Evolutionary conservation across 2,888 invertebrate genomes (phyloP), one percentile per base, ranked within the genome.

Genomic region (Ethmia dodecea): DNA sequence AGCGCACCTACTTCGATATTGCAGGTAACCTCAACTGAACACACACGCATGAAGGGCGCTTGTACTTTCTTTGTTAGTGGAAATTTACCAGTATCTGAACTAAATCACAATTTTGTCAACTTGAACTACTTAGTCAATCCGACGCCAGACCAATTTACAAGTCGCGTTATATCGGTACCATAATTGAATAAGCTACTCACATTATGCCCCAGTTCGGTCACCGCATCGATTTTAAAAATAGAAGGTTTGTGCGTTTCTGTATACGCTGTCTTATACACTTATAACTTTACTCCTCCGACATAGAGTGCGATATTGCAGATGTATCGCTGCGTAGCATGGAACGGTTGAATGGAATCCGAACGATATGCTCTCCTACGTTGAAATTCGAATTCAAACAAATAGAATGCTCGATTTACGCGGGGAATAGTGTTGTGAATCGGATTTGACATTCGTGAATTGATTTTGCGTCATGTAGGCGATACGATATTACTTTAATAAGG

Each of bases 171-270:
- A 66, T 71, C 62, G 64, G 64, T 64, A 71, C 55, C 63, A 55
- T 76, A 75, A 76, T 75, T 77, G 72, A 73, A 69, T 69, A 69
- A 64, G 65, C 73, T 64, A 13, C 35, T 36, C 14, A 24, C 22
- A 20, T 35, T 33, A 11, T 75, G 81, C 72, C 73, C 81, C 74
- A 81, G 76, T 81, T 80, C 67, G 78, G 75, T 71, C 77, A 71
- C 77, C 73, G 72, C 81, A 80, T 81, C 74, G 80, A 80, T 81
- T 84, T 78, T 81, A 84, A 83, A 83, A 84, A 84, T 84, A 84
- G 83, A 77, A 57, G 60, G 69, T 68, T 65, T 61, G 71, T 81
- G 80, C 78, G 81, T 79, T 80, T 78, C 71, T 66, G 73, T 72
- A 72, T 65, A 67, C 72, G 64, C 57, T 45, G 18, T 26, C 32